Percentiles rank a stretch among this genome's conserved stretches.
These are phyloP conservation scores for Dendropsophus ebraccatus DNA, from an alignment of 2,113 vertebrate genomes.

Conservation along the genomic window DNA sequence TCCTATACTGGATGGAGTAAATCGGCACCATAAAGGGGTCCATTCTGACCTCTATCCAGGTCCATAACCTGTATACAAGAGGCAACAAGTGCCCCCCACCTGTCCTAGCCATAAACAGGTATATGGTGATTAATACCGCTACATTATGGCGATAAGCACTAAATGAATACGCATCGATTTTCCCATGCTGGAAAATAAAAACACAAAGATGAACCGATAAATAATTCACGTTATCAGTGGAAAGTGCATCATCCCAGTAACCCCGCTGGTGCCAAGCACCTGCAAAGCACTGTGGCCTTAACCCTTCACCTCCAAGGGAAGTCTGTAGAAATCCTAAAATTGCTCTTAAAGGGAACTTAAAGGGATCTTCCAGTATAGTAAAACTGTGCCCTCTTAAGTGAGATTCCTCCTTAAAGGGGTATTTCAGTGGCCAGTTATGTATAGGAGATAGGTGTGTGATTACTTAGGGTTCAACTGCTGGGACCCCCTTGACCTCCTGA, in stretches of 20 bases:
- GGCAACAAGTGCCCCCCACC: not conserved
- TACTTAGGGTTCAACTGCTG: too few species aligned
- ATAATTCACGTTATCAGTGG: slow-evolving; percentile 36
- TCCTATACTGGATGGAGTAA: too few species aligned
- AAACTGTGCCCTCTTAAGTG: too few species aligned
- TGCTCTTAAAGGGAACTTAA: not conserved
- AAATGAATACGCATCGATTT: slow-evolving; percentile 25
- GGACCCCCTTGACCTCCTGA: too few species aligned
- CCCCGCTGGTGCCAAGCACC: not conserved
- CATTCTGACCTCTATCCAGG: not conserved
- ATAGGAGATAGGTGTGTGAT: too few species aligned
- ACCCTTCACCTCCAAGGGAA: not conserved
- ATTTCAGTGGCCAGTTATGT: too few species aligned
- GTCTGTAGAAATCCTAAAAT: not conserved
- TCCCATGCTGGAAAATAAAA: slow-evolving; percentile 21
- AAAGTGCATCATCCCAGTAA: slow-evolving; percentile 21
- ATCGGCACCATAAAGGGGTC: too few species aligned
- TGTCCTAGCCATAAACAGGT: not conserved
- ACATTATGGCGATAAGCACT: not conserved
- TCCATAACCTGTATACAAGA: not conserved
- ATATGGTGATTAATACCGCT: not conserved
- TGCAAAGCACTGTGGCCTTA: not conserved
- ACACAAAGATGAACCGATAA: slow-evolving; percentile 4
- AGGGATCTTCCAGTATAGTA: not conserved
- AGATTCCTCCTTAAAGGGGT: too few species aligned